A percentile compares a stretch with the other conserved stretches of the same genome.
Conservation (phyloP, 1,140 invertebrate species). For the Heliconius nattereri region DNA sequence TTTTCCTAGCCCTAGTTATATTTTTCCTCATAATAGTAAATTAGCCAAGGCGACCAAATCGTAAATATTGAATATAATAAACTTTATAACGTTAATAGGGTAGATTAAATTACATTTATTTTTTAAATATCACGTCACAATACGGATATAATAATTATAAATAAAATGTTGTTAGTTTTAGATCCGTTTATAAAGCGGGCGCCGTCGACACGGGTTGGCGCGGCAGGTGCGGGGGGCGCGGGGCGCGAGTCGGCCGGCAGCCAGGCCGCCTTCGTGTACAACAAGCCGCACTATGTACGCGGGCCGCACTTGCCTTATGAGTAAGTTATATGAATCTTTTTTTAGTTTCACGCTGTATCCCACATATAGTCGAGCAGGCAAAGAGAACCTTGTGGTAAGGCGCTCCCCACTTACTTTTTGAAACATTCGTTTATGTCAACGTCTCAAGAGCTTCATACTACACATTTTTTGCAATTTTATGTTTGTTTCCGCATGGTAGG, state of each 20-base stretch:
- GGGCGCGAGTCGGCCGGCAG: conserved; percentile 50
- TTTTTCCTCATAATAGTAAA: too few relatives aligned
- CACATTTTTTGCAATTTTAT: too few relatives aligned
- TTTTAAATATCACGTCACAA: too few relatives aligned
- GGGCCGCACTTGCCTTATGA: conserved; percentile 35
- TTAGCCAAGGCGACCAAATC: too few relatives aligned
- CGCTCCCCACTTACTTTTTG: background rate
- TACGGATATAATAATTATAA: too few relatives aligned
- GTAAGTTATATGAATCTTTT: conserved; percentile 30
- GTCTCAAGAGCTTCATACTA: too few relatives aligned
- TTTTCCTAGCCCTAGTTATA: too few relatives aligned
- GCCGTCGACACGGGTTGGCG: conserved; percentile 38
- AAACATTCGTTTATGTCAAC: too few relatives aligned
- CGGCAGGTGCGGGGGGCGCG: conserved; percentile 47
- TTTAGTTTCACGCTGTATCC: background rate
- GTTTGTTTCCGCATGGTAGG: too few relatives aligned
- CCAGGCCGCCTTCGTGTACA: conserved; percentile 54
- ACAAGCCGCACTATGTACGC: conserved; percentile 51
- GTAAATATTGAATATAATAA: too few relatives aligned
- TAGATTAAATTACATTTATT: too few relatives aligned
- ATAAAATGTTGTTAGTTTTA: conserved; percentile 31
- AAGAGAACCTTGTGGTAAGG: background rate
- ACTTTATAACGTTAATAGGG: too few relatives aligned
- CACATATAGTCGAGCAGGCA: background rate
- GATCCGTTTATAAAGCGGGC: conserved; percentile 52